Percentiles rank a stretch among this genome's conserved stretches.
Conservation (phyloP, 2,888 invertebrate genomes). For the Plemyria rubiginata region DNA sequence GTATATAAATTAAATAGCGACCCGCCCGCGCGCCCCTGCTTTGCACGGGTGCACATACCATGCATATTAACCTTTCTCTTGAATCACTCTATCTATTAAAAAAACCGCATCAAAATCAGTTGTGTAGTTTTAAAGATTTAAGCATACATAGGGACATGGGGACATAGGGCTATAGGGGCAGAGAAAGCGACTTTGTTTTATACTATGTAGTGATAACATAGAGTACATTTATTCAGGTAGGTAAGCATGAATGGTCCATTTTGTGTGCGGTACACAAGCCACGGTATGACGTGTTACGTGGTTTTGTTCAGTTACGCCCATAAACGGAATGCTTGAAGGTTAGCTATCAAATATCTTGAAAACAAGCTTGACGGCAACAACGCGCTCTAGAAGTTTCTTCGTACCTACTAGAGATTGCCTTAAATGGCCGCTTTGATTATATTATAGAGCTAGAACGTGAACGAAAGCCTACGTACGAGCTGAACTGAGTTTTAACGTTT, state of each 20-base stretch:
- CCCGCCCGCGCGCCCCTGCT: too few species aligned
- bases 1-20: too few species aligned
- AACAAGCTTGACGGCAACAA: constrained; percentile 32
- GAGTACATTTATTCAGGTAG: background rate
- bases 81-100: too few species aligned
- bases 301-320: constrained; percentile 29
- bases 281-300: constrained; percentile 15
- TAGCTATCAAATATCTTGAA: constrained; percentile 32
- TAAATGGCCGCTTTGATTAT: constrained; percentile 11
- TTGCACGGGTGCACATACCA: too few species aligned
- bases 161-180: too few species aligned
- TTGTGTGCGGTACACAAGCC: background rate
- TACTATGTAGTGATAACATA: too few species aligned
- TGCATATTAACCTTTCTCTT: too few species aligned
- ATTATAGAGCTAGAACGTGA: background rate
- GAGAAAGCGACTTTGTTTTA: too few species aligned
- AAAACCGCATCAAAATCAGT: too few species aligned
- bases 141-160: too few species aligned
- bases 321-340: constrained; percentile 33
- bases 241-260: background rate
- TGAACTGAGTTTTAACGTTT: background rate
- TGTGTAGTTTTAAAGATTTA: too few species aligned
- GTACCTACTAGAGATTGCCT: constrained; percentile 10
- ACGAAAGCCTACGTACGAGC: background rate
- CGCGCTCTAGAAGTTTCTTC: constrained; percentile 25